Percentiles rank a stretch among this genome's conserved stretches.
phyloP scores from a whole-genome alignment of 2,797 vertebrate species.

The Amniataba percoides region DNA sequence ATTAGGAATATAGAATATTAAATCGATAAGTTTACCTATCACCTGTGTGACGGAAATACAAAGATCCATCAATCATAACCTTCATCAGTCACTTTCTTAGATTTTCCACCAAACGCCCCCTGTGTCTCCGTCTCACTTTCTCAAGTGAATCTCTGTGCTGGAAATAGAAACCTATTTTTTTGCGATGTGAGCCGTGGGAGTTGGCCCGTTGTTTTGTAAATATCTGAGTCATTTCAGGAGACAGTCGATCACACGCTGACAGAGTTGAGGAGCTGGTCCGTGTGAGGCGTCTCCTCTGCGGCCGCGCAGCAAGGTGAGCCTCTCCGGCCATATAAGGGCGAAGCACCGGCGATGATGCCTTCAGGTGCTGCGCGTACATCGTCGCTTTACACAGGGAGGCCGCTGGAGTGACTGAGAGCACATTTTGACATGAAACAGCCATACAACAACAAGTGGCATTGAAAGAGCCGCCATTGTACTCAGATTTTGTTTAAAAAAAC shows the following conservation, averaged over 20 bases:
- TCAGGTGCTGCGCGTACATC: background rate
- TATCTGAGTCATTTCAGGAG: background rate
- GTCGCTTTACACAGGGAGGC: accelerated
- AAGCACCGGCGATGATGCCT: conserved; percentile 19
- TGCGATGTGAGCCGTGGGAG: background rate
- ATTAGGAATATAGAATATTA: background rate
- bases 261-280: background rate
- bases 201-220: background rate
- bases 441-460: background rate
- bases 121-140: background rate
- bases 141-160: background rate
- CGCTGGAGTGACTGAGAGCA: accelerated
- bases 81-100: background rate
- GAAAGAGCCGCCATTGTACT: background rate
- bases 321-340: conserved; percentile 28
- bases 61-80: background rate
- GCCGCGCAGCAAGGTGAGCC: conserved; percentile 21
- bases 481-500: too few relatives aligned
- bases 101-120: background rate
- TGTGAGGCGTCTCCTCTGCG: background rate
- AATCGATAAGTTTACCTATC: background rate
- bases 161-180: background rate
- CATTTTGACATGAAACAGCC: background rate
- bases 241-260: background rate
- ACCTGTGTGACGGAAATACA: background rate